Base-by-base conservation (phyloP, 1,140 invertebrate species). In the Conus ventricosus region DNA sequence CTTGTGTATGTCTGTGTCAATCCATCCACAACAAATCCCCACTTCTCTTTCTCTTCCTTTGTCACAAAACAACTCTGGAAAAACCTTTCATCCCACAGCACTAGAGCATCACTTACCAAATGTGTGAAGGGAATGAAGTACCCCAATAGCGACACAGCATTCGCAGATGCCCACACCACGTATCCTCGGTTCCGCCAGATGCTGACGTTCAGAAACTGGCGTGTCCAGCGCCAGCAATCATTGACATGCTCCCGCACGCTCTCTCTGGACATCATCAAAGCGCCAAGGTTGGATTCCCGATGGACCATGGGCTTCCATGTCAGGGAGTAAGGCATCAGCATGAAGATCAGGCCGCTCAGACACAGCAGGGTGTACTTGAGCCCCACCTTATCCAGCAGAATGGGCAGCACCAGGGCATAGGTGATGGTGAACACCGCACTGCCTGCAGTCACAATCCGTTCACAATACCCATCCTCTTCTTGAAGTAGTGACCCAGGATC, bases 121-220 rank as follows among this genome's bases (percentile, higher is more conserved):
- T 99, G 97, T 39, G 98, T 97, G 93, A 99, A 99, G 4, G 98
- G 98, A 11, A 99, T 97, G 94, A 99, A 99, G 94, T 99, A 99
- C 51, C 98, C 98, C 91, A 98, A 98, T 1, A 99, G 95, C 39
- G 97, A 97, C 0, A 97, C 95, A 0, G 98, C 97, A 92, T 98
- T 97, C 4, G 97, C 97, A 15, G 97, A 92, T 0, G 97, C 97
- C 98, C 98, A 99, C 17, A 98, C 96, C 11, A 98, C 96, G 93
- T 98, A 99, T 91, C 97, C 97, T 91, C 96, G 97, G 82, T 97
- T 97, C 90, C 96, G 97, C 97, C 97, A 98, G 87, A 98, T 98
- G 81, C 97, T 96, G 5, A 97, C 95, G 92, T 98, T 98, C 6
- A 99, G 95, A 85, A 92, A 95, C 80, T 91, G 92, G 63, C 89